Base-by-base conservation (phyloP, 1,140 invertebrate species). In the Drosophila athabasca region DNA sequence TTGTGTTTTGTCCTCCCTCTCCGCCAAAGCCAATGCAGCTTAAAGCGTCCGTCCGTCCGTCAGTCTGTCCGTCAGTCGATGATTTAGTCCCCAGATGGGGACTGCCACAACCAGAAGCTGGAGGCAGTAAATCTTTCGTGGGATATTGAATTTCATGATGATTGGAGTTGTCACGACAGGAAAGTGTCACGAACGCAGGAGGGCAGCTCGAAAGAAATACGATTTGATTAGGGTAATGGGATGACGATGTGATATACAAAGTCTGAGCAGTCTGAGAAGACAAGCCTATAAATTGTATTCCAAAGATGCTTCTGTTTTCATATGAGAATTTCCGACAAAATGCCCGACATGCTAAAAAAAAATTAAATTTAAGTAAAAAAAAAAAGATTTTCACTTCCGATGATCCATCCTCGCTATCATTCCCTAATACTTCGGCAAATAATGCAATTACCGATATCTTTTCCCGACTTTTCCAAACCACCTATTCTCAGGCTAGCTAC, bases 41-140 rank as follows among this genome's bases (percentile, higher is more conserved):
- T 87, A 87, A 78, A 62, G 78, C 62, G 69, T 62, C 55, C 60
- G 50, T 51, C 78, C 60, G 52, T 51, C 78, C 71, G 17, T 19
- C 17, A 19, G 17, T 19, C 55, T 57, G 50, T 51, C 55, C 60
- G 50, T 51, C 78, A 57, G 52, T 51, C 78, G 68, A 79, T 87
- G 82, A 82, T 82, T 72, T 70, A 82, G 55, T 44, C 19, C 19
- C 46, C 31, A 35, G 41, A 15, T 7, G 60, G 71, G 55, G 39
- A 29, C 29, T 29, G 24, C 24, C 24, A 24, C 24, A 24, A 24
- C 24, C 8, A 11, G 45, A 17, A 44, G 29, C 55, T 39, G 31
- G 31, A 43, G 52, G 50, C 52, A 43, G 22, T 54, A 69, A 78
- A 50, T 62, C 70, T 61, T 48, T 13, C 29, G 24, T 26, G 44